Base-by-base conservation (phyloP, 2,888 invertebrate species). In the Polymixis flavicincta region DNA sequence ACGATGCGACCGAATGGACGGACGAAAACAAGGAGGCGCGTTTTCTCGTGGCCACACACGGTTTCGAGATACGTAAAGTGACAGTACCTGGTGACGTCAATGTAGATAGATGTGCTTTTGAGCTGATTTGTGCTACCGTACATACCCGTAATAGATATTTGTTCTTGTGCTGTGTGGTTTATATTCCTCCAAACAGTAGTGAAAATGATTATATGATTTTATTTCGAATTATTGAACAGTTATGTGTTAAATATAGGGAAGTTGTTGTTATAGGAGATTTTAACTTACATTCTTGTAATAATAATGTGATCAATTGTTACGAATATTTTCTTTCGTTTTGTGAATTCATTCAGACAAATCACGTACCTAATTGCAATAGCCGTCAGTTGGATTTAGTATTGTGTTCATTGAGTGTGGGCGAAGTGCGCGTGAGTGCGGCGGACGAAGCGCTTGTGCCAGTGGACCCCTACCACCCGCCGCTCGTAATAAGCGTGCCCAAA, bases 201-300 rank as follows among this genome's bases (percentile, higher is more conserved):
- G 66, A 67, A 8, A 54, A 42, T 2, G 66, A 66, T 4, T 86
- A 83, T 57, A 78, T 55, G 63, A 28, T 55, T n/a, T 54, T 63
- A 13, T 71, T 71, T 60, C 37, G 37, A 1, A 37, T 52, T 17
- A 78, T 85, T 55, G 84, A 87, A 78, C 42, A 83, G 50, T 50
- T 75, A 25, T 76, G 83, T 75, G 50, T 50, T 22, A 83, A 64
- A 19, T 83, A 80, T 80, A 69, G 37, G 0, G 32, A 32, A 32
- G 32, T 32, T 32, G 32, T 32, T 32, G 32, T 32, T 32, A 32
- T 32, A 22, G 68, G 68, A 17, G 48, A 59, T 57, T 66, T 54
- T 54, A 79, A 64, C 81, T 69, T 83, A 72, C 17, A 32, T 48
- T 55, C 85, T 78, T 59, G 83, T 61, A n/a, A 52, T 52, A 9